Conservation (phyloP, 2,888 invertebrate genomes). For the Agonum fuliginosum region DNA sequence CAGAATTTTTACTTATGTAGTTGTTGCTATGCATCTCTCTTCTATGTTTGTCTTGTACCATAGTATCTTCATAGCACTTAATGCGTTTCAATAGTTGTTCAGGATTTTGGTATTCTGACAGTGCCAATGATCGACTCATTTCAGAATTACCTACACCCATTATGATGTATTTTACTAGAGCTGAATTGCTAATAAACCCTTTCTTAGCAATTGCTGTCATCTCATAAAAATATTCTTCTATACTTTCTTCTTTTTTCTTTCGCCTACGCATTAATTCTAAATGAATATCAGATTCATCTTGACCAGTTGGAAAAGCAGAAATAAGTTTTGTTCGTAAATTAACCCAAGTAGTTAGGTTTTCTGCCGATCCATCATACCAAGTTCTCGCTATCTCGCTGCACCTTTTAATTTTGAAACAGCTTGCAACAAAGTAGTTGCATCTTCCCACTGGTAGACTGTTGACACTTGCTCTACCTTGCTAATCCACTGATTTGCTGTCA, state of each 20-base stretch:
- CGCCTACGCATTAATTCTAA: constrained; percentile 35
- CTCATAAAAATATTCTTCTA: constrained; percentile 52
- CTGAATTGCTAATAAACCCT: constrained; percentile 38
- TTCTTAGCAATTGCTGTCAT: constrained; percentile 56
- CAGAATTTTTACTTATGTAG: background rate
- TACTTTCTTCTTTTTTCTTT: constrained; percentile 44
- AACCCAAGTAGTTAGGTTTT: constrained; percentile 35
- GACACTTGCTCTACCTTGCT: no score
- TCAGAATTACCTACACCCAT: background rate
- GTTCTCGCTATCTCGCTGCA: no score
- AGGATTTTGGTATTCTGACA: background rate
- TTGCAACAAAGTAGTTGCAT: constrained; percentile 62
- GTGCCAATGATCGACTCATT: background rate
- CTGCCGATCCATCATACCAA: constrained; percentile 55
- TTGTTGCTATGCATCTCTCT: background rate
- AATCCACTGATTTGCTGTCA: no score
- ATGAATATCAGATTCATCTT: constrained; percentile 49
- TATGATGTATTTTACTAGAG: constrained; percentile 55
- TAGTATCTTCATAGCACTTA: background rate
- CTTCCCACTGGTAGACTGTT: constrained; percentile 62
- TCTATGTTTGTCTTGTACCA: background rate
- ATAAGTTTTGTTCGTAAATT: constrained; percentile 30
- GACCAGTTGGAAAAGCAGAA: constrained; percentile 49
- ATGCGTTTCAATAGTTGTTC: background rate
- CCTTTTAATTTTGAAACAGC: constrained; percentile 62